phyloP scores from a whole-genome alignment of 2,888 invertebrate species.

The Leptopterna dolabrata region DNA sequence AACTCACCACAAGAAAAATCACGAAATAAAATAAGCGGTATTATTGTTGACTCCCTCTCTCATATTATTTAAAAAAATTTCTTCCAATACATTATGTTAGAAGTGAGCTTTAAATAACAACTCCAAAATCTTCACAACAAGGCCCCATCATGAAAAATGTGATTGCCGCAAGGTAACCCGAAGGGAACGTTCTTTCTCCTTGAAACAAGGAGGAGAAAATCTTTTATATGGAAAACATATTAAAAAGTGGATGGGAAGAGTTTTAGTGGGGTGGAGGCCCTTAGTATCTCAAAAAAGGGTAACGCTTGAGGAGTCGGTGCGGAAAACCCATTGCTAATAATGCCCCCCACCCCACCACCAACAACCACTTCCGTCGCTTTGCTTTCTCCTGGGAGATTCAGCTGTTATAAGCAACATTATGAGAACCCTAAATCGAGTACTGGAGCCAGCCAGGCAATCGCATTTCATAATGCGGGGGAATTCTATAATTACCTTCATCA shows the following conservation, averaged over 20 bases:
- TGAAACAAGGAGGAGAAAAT: not conserved
- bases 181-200: not conserved
- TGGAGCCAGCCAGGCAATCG: too few species aligned
- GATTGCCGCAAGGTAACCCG: slow-evolving; percentile 25
- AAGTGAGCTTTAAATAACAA: not conserved
- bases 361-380: not conserved
- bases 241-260: not conserved
- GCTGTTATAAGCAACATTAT: not conserved
- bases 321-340: slow-evolving; percentile 29
- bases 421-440: too few species aligned
- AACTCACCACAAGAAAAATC: too few species aligned
- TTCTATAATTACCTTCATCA: too few species aligned
- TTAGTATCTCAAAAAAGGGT: not conserved
- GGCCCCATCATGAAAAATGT: slow-evolving; percentile 37
- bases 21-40: too few species aligned
- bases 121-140: not conserved
- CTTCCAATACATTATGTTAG: not conserved
- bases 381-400: not conserved
- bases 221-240: slow-evolving; percentile 16
- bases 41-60: too few species aligned
- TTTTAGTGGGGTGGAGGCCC: not conserved
- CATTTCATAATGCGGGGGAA: too few species aligned
- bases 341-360: too few species aligned
- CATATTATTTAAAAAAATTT: too few species aligned
- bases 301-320: slow-evolving; percentile 12